phyloP scores from a whole-genome alignment of 2,797 vertebrate genomes.

The Mormyrops attenuatus region DNA sequence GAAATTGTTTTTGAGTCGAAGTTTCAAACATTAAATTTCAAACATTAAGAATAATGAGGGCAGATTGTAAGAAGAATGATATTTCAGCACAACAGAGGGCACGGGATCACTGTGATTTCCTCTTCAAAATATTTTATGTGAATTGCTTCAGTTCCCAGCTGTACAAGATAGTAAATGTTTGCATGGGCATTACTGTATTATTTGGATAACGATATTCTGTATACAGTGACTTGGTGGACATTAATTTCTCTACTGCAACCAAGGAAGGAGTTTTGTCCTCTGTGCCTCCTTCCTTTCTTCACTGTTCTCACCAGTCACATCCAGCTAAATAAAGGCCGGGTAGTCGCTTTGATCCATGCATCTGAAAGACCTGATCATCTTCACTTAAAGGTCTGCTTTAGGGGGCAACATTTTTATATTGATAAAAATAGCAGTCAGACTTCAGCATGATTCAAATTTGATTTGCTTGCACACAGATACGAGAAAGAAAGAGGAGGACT shows the following conservation, averaged over 20 bases:
- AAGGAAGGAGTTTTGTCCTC: background rate
- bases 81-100: background rate
- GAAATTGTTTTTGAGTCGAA: background rate
- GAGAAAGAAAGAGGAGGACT: background rate
- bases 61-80: background rate
- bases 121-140: background rate
- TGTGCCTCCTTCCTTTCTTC: background rate
- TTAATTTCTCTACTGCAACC: background rate
- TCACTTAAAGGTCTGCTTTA: constrained; percentile 8
- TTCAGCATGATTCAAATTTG: constrained; percentile 10
- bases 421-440: background rate
- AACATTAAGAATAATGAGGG: background rate
- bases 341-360: background rate
- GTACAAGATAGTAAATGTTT: background rate
- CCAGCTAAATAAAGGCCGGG: background rate
- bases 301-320: background rate
- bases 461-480: background rate
- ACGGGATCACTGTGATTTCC: background rate
- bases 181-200: background rate
- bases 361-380: background rate
- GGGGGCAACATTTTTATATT: constrained; percentile 14
- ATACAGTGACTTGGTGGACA: background rate
- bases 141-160: background rate
- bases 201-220: background rate
- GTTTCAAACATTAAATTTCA: background rate